Percentiles rank a stretch among this genome's conserved stretches.
These are phyloP conservation scores for Peromyscus leucopus DNA, from an alignment of 2,113 vertebrate species.

Conservation along the genomic window DNA sequence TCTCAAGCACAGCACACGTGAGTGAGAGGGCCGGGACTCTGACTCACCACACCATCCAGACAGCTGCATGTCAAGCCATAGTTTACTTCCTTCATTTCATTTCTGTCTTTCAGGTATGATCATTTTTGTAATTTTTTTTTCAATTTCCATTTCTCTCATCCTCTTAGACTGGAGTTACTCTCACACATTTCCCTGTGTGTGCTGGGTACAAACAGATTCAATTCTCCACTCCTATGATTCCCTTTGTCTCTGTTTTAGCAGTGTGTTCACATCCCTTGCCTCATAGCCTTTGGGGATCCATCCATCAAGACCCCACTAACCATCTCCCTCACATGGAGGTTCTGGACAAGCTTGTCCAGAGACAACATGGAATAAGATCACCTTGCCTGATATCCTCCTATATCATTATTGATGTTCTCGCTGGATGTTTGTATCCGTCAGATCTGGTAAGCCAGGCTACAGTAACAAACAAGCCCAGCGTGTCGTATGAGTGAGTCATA, in stretches of 20 bases:
- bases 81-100: not conserved
- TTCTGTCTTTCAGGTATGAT: not conserved
- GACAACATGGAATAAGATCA: not conserved
- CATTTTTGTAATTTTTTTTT: not conserved
- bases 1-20: accelerated
- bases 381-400: not conserved
- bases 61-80: accelerated
- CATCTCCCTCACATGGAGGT: not conserved
- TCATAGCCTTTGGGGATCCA: not conserved
- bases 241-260: not conserved
- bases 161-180: not conserved
- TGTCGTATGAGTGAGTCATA: accelerated
- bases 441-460: too few relatives aligned
- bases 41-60: not conserved
- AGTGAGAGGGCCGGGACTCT: too few relatives aligned
- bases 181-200: not conserved
- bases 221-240: accelerated
- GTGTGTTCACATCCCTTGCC: too few relatives aligned
- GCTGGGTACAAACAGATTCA: accelerated
- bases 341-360: accelerated
- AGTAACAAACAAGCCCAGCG: not conserved
- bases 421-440: not conserved
- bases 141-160: not conserved
- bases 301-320: not conserved
- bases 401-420: accelerated